Base-by-base conservation (phyloP, 1,140 invertebrate species). In the Tetramorium simillimum region DNA sequence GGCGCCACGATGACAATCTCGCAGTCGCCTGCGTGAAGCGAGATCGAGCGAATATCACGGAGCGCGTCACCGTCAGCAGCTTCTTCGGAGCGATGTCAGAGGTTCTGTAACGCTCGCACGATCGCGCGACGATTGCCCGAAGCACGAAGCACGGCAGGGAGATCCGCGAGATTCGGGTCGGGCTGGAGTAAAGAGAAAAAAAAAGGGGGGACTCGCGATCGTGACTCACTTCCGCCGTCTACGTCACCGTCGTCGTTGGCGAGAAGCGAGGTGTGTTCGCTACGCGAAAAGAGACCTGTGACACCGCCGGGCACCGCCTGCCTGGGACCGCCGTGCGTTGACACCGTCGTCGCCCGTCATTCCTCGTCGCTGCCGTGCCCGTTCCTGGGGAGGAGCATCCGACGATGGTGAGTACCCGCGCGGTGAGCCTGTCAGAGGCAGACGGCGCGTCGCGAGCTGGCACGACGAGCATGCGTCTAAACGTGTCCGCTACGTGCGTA, bases 221-320 rank as follows among this genome's bases (percentile, higher is more conserved):
- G 62, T 86, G 85, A 86, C 63, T 82, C 85, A 86, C 53, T 86
- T 86, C 85, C 85, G 85, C 76, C 53, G 37, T 63, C 53, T 70
- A 86, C 85, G 76, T 82, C 75, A 86, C 24, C 49, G 62, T 53
- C n/a, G 16, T 14, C 18, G 62, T 51, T 24, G 16, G 24, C 33
- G 70, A 37, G 51, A 51, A 60, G 51, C 18, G 12, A 18, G 65
- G 40, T 28, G 33, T 28, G 16, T 60, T 28, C 14, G 70, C 81
- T 85, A 28, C 70, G 51, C 46, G 24, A 67, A 37, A 56, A 46
- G 28, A 78, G 10, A 3, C 14, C 5, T 24, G 40, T n/a, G 43
- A 63, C n/a, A n/a, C 58, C 14, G 12, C 9, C 28, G 65, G 76
- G 63, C 51, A 81, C 65, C 85, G 53, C 18, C 65, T 72, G 77